Percentiles rank a stretch among this genome's conserved stretches.
Evolutionary conservation across 2,113 vertebrate genomes (phyloP).

Genomic region (Symphodus melops): DNA sequence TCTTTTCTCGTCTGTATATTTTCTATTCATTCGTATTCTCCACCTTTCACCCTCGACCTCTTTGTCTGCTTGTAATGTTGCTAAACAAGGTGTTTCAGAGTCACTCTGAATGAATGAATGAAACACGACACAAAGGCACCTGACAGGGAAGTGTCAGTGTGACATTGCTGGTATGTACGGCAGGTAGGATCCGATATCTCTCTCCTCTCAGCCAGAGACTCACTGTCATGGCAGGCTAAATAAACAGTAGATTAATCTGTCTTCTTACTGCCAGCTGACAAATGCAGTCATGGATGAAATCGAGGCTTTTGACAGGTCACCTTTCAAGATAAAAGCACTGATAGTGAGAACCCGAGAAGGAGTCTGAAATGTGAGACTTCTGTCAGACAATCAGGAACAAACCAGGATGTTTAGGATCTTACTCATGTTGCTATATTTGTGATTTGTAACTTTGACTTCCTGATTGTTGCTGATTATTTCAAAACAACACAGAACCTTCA

Average conservation of each 20-base stretch:
- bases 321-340: slow-evolving; percentile 56
- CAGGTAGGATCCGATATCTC: slow-evolving; percentile 60
- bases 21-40: background rate
- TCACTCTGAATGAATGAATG: slow-evolving; percentile 53
- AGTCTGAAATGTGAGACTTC: slow-evolving; percentile 44
- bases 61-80: slow-evolving; percentile 59
- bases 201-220: slow-evolving; percentile 53
- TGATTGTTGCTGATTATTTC: no score
- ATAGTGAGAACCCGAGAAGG: slow-evolving; percentile 49
- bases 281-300: slow-evolving; percentile 69
- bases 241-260: slow-evolving; percentile 74
- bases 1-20: background rate
- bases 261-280: slow-evolving; percentile 60
- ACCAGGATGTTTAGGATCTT: slow-evolving; percentile 7
- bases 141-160: slow-evolving; percentile 66
- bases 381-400: slow-evolving; percentile 30
- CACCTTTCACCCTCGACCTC: slow-evolving; percentile 47
- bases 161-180: slow-evolving; percentile 67
- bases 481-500: no score
- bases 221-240: slow-evolving; percentile 67
- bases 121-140: slow-evolving; percentile 61
- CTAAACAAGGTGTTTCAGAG: slow-evolving; percentile 48
- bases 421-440: background rate
- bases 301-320: slow-evolving; percentile 59
- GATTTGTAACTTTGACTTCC: background rate